A percentile compares a stretch with the other conserved stretches of the same genome.
phyloP scores from a whole-genome alignment of 2,113 vertebrate genomes.

The Odobenus rosmarus region DNA sequence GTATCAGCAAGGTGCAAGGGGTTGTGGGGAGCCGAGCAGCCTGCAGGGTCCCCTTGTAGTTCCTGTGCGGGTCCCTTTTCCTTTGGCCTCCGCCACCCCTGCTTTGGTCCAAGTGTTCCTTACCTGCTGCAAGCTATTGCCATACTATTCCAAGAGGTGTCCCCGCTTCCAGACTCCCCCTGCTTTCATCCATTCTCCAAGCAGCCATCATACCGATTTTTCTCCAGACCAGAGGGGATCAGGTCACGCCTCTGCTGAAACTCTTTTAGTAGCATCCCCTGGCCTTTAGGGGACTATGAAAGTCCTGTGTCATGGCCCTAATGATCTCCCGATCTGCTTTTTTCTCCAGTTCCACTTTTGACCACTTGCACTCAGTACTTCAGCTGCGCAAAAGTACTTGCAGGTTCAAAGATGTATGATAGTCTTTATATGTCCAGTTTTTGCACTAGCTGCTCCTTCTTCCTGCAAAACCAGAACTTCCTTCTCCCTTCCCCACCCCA shows the following conservation, averaged over 20 bases:
- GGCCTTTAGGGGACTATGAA: neutral
- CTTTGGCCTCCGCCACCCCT: neutral
- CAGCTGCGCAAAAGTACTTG: neutral
- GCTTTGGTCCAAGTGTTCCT: neutral
- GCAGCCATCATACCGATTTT: neutral
- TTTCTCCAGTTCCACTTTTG: neutral
- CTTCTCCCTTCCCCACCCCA: neutral
- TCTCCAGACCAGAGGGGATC: neutral
- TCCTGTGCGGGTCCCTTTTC: neutral
- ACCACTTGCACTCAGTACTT: neutral
- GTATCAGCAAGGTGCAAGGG: neutral
- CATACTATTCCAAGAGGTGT: neutral
- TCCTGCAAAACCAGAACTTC: neutral
- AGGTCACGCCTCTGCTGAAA: neutral
- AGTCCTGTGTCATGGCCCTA: neutral
- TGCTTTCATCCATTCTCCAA: neutral
- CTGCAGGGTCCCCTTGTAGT: neutral
- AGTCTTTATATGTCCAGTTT: neutral
- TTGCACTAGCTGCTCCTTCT: neutral
- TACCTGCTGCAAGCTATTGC: neutral
- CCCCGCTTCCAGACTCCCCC: neutral
- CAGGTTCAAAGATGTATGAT: neutral
- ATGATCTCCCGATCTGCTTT: neutral
- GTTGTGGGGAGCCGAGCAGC: neutral
- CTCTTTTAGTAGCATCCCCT: neutral